Evolutionary conservation across 2,888 invertebrate species (phyloP).

Genomic region (Tortrix viridana): DNA sequence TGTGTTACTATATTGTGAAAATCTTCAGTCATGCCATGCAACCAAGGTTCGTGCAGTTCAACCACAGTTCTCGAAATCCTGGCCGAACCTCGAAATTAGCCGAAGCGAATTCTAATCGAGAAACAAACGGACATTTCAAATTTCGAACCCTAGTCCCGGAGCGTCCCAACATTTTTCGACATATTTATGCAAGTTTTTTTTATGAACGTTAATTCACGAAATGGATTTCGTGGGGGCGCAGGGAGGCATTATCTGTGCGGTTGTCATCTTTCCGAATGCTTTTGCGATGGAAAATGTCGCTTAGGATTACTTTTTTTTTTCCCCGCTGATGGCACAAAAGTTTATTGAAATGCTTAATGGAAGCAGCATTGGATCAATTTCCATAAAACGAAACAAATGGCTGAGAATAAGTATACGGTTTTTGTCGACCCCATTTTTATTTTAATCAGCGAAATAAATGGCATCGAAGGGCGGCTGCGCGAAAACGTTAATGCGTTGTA

Average conservation of each 20-base stretch:
- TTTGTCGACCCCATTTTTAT: conserved; percentile 12
- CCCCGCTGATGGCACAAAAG: conserved; percentile 31
- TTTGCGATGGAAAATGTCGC: conserved; percentile 45
- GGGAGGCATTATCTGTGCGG: conserved; percentile 46
- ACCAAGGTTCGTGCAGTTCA: not conserved
- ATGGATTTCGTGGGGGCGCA: conserved; percentile 65
- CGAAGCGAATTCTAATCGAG: conserved; percentile 58
- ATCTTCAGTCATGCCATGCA: too few species aligned
- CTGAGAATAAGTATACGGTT: conserved; percentile 8
- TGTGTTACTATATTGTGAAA: too few species aligned
- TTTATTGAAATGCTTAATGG: conserved; percentile 40
- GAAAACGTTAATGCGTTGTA: conserved; percentile 20
- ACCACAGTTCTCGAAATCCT: conserved; percentile 13
- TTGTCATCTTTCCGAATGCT: conserved; percentile 48
- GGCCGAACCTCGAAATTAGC: conserved; percentile 61
- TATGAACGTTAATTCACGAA: conserved; percentile 70
- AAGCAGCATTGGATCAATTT: conserved; percentile 39
- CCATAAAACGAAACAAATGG: conserved; percentile 35
- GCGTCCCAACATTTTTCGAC: conserved; percentile 59
- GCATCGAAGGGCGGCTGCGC: conserved; percentile 11
- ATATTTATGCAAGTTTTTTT: conserved; percentile 62
- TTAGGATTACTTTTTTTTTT: conserved; percentile 44
- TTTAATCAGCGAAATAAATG: conserved; percentile 14
- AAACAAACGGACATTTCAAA: conserved; percentile 46
- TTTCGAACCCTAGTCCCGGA: conserved; percentile 52